These are phyloP conservation scores for Ochropleura leucogaster DNA, from an alignment of 2,888 invertebrate species.

Conservation along the genomic window DNA sequence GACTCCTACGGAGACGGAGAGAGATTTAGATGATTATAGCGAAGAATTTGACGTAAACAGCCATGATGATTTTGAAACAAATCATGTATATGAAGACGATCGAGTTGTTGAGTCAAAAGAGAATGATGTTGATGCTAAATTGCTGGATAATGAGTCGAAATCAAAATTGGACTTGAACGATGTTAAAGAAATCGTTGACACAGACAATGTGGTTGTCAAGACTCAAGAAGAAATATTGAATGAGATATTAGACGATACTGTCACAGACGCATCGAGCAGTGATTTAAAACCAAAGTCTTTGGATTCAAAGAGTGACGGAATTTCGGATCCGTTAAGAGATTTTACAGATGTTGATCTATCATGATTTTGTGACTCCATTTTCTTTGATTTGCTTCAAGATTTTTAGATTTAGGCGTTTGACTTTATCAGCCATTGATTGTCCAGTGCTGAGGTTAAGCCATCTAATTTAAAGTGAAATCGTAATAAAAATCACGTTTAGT, in stretches of 20 bases:
- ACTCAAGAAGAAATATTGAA: conserved; percentile 56
- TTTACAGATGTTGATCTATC: conserved; percentile 82
- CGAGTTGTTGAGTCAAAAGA: conserved; percentile 26
- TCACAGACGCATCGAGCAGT: conserved; percentile 46
- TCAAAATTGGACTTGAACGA: conserved; percentile 35
- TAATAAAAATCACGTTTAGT: neutral
- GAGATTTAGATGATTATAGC: conserved; percentile 78
- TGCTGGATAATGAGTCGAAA: conserved; percentile 34
- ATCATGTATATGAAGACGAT: conserved; percentile 34
- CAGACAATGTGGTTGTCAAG: conserved; percentile 26
- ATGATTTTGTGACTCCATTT: conserved; percentile 79
- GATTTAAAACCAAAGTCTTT: conserved; percentile 46
- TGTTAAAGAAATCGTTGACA: conserved; percentile 18
- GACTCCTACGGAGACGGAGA: conserved; percentile 76
- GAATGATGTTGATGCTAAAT: conserved; percentile 25
- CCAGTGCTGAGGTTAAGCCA: neutral
- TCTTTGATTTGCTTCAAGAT: conserved; percentile 72
- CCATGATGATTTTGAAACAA: conserved; percentile 51
- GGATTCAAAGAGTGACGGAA: conserved; percentile 63
- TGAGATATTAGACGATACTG: conserved; percentile 64
- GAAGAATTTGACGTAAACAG: conserved; percentile 66
- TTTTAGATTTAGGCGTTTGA: conserved; percentile 50
- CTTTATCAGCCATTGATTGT: conserved; percentile 7
- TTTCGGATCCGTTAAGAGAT: conserved; percentile 77
- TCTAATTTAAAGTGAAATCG: neutral